A percentile compares a stretch with the other conserved stretches of the same genome.
These are phyloP conservation scores for Eueremaeus valkanovi DNA, from an alignment of 2,888 invertebrate genomes.

Conservation along the genomic window DNA sequence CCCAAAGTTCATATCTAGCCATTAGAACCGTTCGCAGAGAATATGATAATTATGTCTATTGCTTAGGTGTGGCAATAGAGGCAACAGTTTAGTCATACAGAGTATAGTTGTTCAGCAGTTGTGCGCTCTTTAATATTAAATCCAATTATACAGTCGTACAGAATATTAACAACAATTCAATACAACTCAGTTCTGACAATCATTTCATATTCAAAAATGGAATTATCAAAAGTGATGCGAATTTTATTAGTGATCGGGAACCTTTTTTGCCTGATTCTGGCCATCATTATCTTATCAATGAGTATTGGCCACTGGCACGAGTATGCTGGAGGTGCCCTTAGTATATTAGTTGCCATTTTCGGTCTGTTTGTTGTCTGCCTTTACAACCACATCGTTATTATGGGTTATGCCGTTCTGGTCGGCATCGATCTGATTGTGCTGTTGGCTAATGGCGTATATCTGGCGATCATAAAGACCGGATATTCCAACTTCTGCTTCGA, in stretches of 20 bases:
- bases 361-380: constrained; percentile 30
- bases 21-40: background rate
- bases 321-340: constrained; percentile 29
- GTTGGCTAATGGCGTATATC: constrained; percentile 32
- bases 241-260: background rate
- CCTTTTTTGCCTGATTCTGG: constrained; percentile 33
- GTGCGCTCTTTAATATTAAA: background rate
- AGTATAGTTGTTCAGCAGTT: background rate
- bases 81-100: constrained; percentile 1
- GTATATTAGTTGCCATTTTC: constrained; percentile 32
- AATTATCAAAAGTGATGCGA: constrained; percentile 16
- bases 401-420: constrained; percentile 28
- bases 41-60: background rate
- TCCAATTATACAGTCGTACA: background rate
- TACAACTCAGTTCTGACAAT: no score
- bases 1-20: background rate
- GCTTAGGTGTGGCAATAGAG: constrained; percentile 21
- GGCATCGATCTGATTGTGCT: constrained; percentile 31
- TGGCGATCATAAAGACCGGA: constrained; percentile 15
- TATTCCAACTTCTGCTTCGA: constrained; percentile 34
- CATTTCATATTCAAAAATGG: constrained; percentile 1
- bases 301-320: constrained; percentile 37
- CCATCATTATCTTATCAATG: constrained; percentile 35
- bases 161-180: background rate
- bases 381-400: constrained; percentile 28